A percentile compares a stretch with the other conserved stretches of the same genome.
phyloP scores from a whole-genome alignment of 2,113 vertebrate genomes.

The Edolisoma coerulescens region DNA sequence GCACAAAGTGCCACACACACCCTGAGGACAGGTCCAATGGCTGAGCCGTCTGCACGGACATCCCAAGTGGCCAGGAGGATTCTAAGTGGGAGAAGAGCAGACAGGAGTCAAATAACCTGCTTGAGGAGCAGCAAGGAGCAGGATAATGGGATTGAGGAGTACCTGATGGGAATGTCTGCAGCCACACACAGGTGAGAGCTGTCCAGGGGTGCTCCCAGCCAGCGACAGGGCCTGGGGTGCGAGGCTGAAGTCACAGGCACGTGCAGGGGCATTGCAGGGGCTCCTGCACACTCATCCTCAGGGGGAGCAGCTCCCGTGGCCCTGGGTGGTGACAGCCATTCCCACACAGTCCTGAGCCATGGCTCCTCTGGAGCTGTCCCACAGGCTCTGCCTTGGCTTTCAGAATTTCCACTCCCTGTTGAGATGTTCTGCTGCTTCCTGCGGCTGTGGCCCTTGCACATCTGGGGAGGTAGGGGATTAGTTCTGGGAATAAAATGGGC shows the following conservation, averaged over 20 bases:
- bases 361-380: not conserved
- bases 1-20: fast-evolving
- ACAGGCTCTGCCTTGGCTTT: fast-evolving
- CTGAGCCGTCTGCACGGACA: fast-evolving
- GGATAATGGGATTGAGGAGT: fast-evolving
- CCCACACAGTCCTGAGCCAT: not conserved
- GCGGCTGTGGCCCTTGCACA: not conserved
- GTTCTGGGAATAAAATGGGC: not conserved
- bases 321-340: not conserved
- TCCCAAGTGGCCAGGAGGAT: not conserved
- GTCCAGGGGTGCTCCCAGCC: not conserved
- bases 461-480: not conserved
- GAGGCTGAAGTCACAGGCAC: fast-evolving
- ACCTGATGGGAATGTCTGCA: not conserved
- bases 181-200: not conserved
- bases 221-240: fast-evolving
- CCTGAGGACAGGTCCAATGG: fast-evolving
- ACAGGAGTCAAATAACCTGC: not conserved
- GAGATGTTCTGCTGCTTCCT: not conserved
- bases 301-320: fast-evolving
- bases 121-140: not conserved
- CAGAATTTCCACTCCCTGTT: fast-evolving
- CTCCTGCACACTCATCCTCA: not conserved
- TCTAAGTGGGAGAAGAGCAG: not conserved
- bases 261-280: fast-evolving